phyloP scores from a whole-genome alignment of 92 coral and sea anemone species.

The Epizoanthus fatuus region DNA sequence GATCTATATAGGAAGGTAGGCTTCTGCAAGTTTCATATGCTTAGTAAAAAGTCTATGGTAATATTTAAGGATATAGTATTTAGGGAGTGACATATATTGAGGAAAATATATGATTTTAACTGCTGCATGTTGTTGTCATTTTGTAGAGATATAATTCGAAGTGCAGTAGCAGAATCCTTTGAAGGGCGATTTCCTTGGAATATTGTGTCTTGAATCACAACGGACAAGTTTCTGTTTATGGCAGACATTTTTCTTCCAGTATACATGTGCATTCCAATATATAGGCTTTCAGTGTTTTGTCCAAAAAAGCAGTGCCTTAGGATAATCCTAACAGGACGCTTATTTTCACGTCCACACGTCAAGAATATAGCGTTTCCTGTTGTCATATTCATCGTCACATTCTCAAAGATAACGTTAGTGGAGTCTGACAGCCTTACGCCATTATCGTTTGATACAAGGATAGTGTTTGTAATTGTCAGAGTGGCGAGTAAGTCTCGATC shows the following conservation, averaged over 20 bases:
- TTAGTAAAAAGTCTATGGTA: too few species aligned
- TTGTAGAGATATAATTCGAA: too few species aligned
- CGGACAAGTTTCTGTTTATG: background rate
- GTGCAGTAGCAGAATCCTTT: background rate
- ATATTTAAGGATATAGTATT: too few species aligned
- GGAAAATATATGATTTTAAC: background rate
- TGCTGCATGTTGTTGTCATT: too few species aligned
- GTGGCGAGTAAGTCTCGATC: too few species aligned
- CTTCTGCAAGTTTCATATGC: too few species aligned
- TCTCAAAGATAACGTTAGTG: background rate
- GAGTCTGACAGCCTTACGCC: background rate
- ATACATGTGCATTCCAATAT: too few species aligned
- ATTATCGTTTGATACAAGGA: background rate
- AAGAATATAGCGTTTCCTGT: background rate
- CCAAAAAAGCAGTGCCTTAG: background rate
- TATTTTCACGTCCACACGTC: too few species aligned
- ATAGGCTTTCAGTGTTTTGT: slow-evolving; percentile 1
- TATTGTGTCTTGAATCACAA: background rate
- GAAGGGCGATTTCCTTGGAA: background rate
- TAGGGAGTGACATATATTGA: too few species aligned
- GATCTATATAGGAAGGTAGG: too few species aligned
- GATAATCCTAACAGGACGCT: background rate
- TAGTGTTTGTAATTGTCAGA: background rate
- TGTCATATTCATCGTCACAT: slow-evolving; percentile 1
- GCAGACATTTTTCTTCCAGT: too few species aligned